These are phyloP conservation scores for Eulimnadia texana DNA, from an alignment of 1,140 invertebrate genomes.

Conservation along the genomic window DNA sequence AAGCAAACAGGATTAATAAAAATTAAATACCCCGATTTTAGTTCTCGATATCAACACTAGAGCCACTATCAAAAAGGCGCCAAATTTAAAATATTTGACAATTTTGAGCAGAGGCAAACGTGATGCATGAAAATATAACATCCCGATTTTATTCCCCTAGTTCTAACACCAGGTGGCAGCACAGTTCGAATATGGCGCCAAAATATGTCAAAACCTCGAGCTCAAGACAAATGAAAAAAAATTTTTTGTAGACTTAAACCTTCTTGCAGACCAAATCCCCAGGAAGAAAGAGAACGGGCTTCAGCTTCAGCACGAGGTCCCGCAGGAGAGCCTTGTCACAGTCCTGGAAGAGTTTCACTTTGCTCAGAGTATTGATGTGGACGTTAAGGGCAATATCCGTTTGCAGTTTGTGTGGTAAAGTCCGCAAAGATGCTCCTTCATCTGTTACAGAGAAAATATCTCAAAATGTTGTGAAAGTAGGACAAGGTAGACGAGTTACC, in stretches of 20 bases:
- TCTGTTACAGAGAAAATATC: slow-evolving; percentile 40
- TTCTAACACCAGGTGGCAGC: no score
- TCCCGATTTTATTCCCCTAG: no score
- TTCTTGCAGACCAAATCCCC: slow-evolving; percentile 78
- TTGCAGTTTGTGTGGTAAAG: slow-evolving; percentile 74
- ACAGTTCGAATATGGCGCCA: no score
- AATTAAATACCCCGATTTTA: no score
- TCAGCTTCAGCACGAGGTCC: slow-evolving; percentile 75
- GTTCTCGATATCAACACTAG: no score
- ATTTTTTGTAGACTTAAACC: slow-evolving; percentile 26
- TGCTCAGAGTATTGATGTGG: slow-evolving; percentile 68
- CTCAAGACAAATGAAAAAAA: no score
- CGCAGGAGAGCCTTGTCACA: slow-evolving; percentile 77
- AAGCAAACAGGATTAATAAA: no score
- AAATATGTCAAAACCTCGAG: no score
- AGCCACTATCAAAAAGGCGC: no score
- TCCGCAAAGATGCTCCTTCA: slow-evolving; percentile 61
- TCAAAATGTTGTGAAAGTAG: neutral
- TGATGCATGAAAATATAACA: no score
- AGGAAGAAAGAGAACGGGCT: slow-evolving; percentile 74
- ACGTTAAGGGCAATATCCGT: slow-evolving; percentile 84
- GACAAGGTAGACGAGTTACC: slow-evolving; percentile 35
- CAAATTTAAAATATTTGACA: no score
- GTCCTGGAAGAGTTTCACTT: slow-evolving; percentile 78
- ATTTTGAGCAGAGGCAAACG: no score